Base-by-base conservation (phyloP, 2,888 invertebrate genomes). In the Pandemis corylana region DNA sequence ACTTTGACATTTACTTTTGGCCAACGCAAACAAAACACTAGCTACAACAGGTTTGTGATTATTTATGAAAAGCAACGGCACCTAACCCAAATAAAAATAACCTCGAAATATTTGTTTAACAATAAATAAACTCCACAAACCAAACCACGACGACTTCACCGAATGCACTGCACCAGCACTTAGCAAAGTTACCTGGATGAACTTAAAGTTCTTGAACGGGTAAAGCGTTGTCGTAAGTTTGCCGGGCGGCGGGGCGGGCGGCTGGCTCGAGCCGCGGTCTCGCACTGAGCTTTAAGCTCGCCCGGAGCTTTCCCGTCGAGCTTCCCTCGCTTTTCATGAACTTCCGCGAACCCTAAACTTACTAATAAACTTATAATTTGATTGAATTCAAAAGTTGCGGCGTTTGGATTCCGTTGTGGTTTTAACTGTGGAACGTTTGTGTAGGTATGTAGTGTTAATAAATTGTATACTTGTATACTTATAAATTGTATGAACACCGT, bases 191-290 rank as follows among this genome's bases (percentile, higher is more conserved):
- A 51, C 51, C 51, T 51, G 13, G 20, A 56, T 51, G 15, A 51
- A 49, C 20, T 56, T 10, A 10, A 15, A 56, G 9, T n/a, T 46
- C 42, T 46, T 15, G 5, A 36, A 53, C 0, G 36, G 36, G 53
- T 66, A 53, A 51, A 66, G 28, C 28, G n/a, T 10, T 49, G 51
- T 15, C 41, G 51, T 56, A 56, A 59, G 65, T 56, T 56, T 20
- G 9, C 64, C 67, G 67, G 46, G 71, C 63, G 68, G 56, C 71
- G 65, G 69, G 78, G 75, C 79, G 79, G 76, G 77, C 77, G 77
- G 67, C 70, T 71, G 64, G 72, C 67, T 76, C 77, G 75, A 80
- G 79, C 77, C 83, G 81, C 81, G 78, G 77, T 84, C 83, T 84
- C 81, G 66, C 78, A 76, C 83, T 80, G 70, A 73, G 78, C 79